Evolutionary conservation across 1,140 invertebrate species (phyloP).

Genomic region (Pygmarrhopalites habei): DNA sequence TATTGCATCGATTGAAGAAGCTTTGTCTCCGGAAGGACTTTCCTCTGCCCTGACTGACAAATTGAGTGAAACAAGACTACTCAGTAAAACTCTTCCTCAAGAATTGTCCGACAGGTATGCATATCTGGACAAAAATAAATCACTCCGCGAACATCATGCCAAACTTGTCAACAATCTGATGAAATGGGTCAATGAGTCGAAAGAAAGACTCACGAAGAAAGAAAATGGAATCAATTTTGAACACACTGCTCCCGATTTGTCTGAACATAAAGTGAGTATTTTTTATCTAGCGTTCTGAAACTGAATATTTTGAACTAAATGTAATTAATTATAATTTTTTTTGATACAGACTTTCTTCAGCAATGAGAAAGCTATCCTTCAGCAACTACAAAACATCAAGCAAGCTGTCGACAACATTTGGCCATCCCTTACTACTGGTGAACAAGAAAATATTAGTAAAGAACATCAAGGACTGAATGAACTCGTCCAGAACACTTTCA

Average conservation of each 20-base stretch:
- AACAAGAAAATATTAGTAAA: slow-evolving; percentile 70
- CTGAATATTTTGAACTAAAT: too few species aligned
- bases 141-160: slow-evolving; percentile 65
- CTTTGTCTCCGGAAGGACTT: slow-evolving; percentile 63
- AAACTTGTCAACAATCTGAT: slow-evolving; percentile 66
- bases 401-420: slow-evolving; percentile 77
- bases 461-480: slow-evolving; percentile 72
- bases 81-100: slow-evolving; percentile 65
- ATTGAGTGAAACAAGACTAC: slow-evolving; percentile 69
- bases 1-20: slow-evolving; percentile 59
- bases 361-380: slow-evolving; percentile 65
- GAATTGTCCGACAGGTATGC: slow-evolving; percentile 70
- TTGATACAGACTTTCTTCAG: slow-evolving; percentile 59
- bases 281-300: slow-evolving; percentile 44
- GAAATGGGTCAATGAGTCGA: slow-evolving; percentile 77
- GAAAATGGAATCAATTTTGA: slow-evolving; percentile 81
- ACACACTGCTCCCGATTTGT: slow-evolving; percentile 64
- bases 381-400: slow-evolving; percentile 71
- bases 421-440: slow-evolving; percentile 66
- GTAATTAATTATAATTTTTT: not conserved
- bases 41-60: slow-evolving; percentile 70
- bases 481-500: slow-evolving; percentile 68
- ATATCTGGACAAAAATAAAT: slow-evolving; percentile 71
- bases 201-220: slow-evolving; percentile 63
- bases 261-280: slow-evolving; percentile 57